Evolutionary conservation across 2,797 vertebrate species (phyloP), one percentile per base, ranked within the genome.

Genomic region (Pelochelys cantorii): DNA sequence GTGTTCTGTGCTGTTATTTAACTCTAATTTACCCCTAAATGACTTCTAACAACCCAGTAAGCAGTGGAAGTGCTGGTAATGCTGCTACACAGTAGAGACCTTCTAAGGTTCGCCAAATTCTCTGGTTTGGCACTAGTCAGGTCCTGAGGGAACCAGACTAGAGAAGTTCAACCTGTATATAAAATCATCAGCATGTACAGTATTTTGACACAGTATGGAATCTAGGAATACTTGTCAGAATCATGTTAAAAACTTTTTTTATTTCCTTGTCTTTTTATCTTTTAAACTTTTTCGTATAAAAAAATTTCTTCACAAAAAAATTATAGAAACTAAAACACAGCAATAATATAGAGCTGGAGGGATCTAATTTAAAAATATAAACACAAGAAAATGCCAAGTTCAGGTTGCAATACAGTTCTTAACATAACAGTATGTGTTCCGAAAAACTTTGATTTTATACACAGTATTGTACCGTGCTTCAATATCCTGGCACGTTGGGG

Each of bases 371-470:
- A n/a, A 17, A 79, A 12, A 10, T 53, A 42, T 52, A 56, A 22
- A 65, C 14, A 65, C 60, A 31, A 54, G 74, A 54, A 54, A 79
- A 11, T 1, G 9, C 22, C 0, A 13, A 15, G 37, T 59, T 42
- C 1, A 22, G 62, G 31, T 11, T 25, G 80, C 75, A 27, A 65
- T 18, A 29, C 34, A 2, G 5, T 4, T 20, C 4, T 42, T 0
- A 6, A 4, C 15, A 62, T 10, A 6, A 20, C 2, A 25, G n/a
- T 1, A 3, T 7, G 13, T 1, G 2, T 18, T 25, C 68, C 18
- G 3, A 52, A 78, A 68, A 11, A 57, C 60, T 34, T 75, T 56
- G n/a, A 68, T 81, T 54, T 75, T 56, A 27, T 48, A 48, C 42
- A 48, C 42, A 48, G 42, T 48, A 48, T 48, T 48, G 42, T 48